Base-by-base conservation (phyloP, 2,888 invertebrate species). In the Automeris io region DNA sequence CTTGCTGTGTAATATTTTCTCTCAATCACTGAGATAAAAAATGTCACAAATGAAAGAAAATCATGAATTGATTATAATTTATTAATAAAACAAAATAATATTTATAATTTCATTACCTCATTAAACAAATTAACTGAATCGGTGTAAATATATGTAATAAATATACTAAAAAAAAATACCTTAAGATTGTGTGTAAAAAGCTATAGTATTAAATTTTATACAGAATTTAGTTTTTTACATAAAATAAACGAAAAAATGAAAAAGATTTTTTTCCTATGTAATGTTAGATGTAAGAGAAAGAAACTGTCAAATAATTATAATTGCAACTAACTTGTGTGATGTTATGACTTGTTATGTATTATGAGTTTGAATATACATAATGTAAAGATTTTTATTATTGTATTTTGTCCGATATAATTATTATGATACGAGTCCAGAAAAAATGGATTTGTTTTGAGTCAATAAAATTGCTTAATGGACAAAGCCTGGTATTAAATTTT, bases 181-280 rank as follows among this genome's bases (percentile, higher is more conserved):
- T 44, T 43, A 35, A 43, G 41, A 42, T 49, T 56, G 52, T 57
- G 58, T 69, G 66, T 70, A 66, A 64, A 68, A 58, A 69, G 64
- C 13, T 33, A 35, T 39, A 39, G 29, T 74, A 75, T 75, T 74
- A 61, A 67, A 71, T 74, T 74, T 73, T 75, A 72, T 78, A 75
- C 70, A 68, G 54, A 53, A 50, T 43, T 34, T 56, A 52, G 41
- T 33, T 45, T 50, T 38, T 33, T 12, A 9, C 11, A 33, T 33
- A 33, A 38, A 33, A 18, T 19, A 9, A 52, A 19, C 43, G 34
- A 37, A 37, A 31, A 35, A 37, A 46, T 43, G 47, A 44, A 43
- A 47, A 43, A 40, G 39, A 18, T 18, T 4, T 23, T 22, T 32
- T 37, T 37, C 7, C 16, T 12, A 18, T 25, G 11, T 3, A 18